phyloP scores from a whole-genome alignment of 2,888 invertebrate genomes.

The Dolichomitus sp. region DNA sequence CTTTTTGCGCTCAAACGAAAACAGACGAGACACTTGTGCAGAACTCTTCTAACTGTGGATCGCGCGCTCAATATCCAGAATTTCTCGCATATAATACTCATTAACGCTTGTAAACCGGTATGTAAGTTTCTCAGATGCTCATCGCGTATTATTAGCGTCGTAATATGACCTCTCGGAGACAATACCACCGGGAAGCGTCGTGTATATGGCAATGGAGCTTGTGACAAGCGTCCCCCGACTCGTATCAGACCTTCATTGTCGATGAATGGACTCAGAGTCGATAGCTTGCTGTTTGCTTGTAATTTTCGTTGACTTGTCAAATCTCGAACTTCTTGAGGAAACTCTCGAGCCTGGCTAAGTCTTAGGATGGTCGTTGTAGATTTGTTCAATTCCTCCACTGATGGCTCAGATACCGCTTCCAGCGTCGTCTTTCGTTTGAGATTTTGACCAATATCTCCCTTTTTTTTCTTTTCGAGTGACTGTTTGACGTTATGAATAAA shows the following conservation, averaged over 20 bases:
- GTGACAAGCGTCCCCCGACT: conserved; percentile 51
- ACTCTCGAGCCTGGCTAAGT: too few relatives aligned
- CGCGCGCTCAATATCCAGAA: conserved; percentile 59
- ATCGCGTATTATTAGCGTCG: conserved; percentile 42
- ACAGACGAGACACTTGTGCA: conserved; percentile 57
- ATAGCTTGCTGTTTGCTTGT: conserved; percentile 23
- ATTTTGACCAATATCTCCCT: too few relatives aligned
- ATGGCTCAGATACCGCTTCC: too few relatives aligned
- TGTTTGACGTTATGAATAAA: too few relatives aligned
- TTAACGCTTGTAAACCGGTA: conserved; percentile 36
- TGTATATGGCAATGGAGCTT: conserved; percentile 42
- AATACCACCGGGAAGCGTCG: too few relatives aligned
- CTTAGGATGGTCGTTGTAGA: too few relatives aligned
- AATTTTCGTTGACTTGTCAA: not conserved
- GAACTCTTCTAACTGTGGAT: conserved; percentile 47
- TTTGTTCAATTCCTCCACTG: too few relatives aligned
- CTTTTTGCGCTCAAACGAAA: conserved; percentile 53
- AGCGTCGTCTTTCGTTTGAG: too few relatives aligned
- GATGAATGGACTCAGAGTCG: conserved; percentile 37
- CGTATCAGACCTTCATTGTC: conserved; percentile 47
- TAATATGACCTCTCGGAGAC: conserved; percentile 22
- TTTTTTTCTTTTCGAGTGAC: too few relatives aligned
- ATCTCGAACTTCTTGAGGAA: conserved; percentile 21
- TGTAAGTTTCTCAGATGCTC: conserved; percentile 50
- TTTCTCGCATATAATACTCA: conserved; percentile 25